Evolutionary conservation across 2,888 invertebrate genomes (phyloP), one percentile per base, ranked within the genome.

Genomic region (Dimorphilus gyrociliatus): DNA sequence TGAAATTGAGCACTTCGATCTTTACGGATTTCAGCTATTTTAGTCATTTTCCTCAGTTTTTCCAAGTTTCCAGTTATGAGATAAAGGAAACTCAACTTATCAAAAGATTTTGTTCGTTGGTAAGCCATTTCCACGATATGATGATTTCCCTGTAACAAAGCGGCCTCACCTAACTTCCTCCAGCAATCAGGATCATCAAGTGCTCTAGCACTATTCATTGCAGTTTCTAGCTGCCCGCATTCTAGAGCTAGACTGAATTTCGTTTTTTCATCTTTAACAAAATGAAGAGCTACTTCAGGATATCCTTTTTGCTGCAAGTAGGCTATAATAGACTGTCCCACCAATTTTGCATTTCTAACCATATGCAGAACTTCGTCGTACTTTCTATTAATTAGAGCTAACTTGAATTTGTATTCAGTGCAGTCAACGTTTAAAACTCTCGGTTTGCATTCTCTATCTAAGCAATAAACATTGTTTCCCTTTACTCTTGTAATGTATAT

Each of bases 241-340:
- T 97, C 92, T 18, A 97, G 63, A 0, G 94, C 92, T 35, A 97
- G 64, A 0, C 85, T 78, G 52, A 97, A 81, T 14, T 90, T 72
- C 0, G 92, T 97, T 55, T 88, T 88, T 39, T 92, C 82, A 58
- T 97, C 94, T 60, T 94, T 92, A 1, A 94, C 94, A 65, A 94
- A 97, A 63, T 94, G 92, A 3, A 94, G 68, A 0, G 94, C 94
- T 4, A 97, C 90, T 65, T 97, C 94, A 0, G 94, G 92, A 58
- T 94, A 94, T 1, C 94, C 90, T 65, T 97, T 97, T 63, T 92
- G 88, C 61, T 97, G 92, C 34, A 97, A 67, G 54, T 97, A 97
- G 0, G 92, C 84, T 50, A 97, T 97, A 50, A 97, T 94, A 34
- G 90, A 88, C 67, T 97, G 94, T 0, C 94, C 94, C 10, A 97